phyloP scores from a whole-genome alignment of 2,888 invertebrate genomes.

The Habroteleia sp. region DNA sequence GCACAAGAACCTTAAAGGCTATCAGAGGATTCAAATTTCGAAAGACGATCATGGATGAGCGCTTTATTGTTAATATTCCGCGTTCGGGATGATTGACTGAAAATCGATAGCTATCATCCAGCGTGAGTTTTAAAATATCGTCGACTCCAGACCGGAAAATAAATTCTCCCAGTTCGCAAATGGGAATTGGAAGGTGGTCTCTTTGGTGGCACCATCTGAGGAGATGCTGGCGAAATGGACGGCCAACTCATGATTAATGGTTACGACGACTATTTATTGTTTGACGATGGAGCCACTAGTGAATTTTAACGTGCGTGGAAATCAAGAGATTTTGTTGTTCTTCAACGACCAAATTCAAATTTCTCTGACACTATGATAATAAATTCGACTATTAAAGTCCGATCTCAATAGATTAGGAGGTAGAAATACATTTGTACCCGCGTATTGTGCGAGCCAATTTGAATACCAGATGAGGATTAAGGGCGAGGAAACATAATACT shows the following conservation, averaged over 20 bases:
- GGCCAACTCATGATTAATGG: slow-evolving; percentile 33
- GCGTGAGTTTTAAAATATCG: slow-evolving; percentile 32
- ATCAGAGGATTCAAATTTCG: slow-evolving; percentile 26
- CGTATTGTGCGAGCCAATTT: slow-evolving; percentile 30
- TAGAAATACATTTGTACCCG: slow-evolving; percentile 33
- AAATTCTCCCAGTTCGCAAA: slow-evolving; percentile 20
- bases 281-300: slow-evolving; percentile 21
- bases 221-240: slow-evolving; percentile 35
- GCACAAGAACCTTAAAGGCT: slow-evolving; percentile 3
- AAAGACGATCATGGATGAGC: slow-evolving; percentile 9
- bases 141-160: slow-evolving; percentile 16
- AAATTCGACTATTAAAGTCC: slow-evolving; percentile 41
- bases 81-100: slow-evolving; percentile 32
- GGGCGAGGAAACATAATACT: slow-evolving; percentile 38
- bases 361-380: slow-evolving; percentile 20
- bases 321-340: slow-evolving; percentile 14
- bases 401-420: slow-evolving; percentile 38
- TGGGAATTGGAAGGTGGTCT: slow-evolving; percentile 5
- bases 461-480: slow-evolving; percentile 52
- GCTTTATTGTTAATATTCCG: slow-evolving; percentile 44
- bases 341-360: slow-evolving; percentile 28
- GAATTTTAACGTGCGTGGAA: slow-evolving; percentile 8
- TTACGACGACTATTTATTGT: slow-evolving; percentile 43
- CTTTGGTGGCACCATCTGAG: slow-evolving; percentile 31
- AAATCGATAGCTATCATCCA: slow-evolving; percentile 40